Conservation (phyloP, 2,113 vertebrate genomes). For the Oreocharis arfaki region DNA sequence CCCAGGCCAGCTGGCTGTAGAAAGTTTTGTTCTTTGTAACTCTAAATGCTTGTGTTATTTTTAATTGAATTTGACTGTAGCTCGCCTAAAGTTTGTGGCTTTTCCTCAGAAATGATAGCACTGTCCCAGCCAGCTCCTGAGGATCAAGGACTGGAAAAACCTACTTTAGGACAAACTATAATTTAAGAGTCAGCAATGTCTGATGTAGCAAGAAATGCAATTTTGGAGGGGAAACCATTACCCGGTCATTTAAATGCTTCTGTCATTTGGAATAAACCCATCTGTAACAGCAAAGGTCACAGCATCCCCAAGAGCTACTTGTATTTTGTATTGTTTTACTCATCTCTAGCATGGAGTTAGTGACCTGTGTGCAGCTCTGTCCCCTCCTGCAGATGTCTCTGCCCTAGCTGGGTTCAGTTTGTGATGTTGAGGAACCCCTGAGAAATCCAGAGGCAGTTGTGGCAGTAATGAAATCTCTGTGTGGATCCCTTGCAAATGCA, state of each 20-base stretch:
- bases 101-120: conserved; percentile 14
- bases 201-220: conserved; percentile 19
- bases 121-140: neutral
- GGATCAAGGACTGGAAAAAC: conserved; percentile 29
- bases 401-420: neutral
- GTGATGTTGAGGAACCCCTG: neutral
- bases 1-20: neutral
- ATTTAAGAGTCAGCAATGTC: conserved; percentile 19
- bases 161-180: conserved; percentile 5
- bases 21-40: conserved; percentile 2
- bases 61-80: neutral
- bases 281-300: neutral
- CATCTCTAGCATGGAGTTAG: neutral
- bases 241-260: conserved; percentile 4
- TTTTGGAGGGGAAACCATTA: conserved; percentile 14
- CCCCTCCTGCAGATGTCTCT: neutral
- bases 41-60: neutral
- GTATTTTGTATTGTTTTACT: neutral
- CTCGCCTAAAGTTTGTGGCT: conserved; percentile 1
- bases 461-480: neutral
- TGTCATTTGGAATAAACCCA: neutral
- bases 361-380: neutral
- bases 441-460: neutral
- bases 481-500: neutral
- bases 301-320: neutral